Evolutionary conservation across 2,888 invertebrate genomes (phyloP), one percentile per base, ranked within the genome.

Genomic region (Nephrotoma appendiculata): DNA sequence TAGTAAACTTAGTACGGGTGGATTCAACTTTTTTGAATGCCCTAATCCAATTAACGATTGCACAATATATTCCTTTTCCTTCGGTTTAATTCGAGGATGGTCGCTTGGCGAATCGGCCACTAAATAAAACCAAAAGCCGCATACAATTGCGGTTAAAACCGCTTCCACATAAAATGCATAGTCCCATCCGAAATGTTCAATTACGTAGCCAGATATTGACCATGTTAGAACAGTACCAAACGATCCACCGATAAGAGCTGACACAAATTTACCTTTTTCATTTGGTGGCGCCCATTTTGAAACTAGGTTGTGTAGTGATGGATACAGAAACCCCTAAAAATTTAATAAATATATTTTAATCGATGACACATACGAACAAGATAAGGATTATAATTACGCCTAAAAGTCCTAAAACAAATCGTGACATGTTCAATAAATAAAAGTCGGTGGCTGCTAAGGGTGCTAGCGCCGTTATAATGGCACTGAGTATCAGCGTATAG

Each of bases 221-320:
- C 95, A 95, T 0, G 95, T 94, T 1, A 95, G 91, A 1, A 95
- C 94, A 0, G 95, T 95, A 2, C 95, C 95, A 86, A 96, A 92
- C 0, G 95, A 95, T 5, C 95, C 95, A 11, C 95, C 95, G 93
- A 95, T 94, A 89, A 95, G 92, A 0, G 95, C 94, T 89, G 95
- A 94, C 0, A 95, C 92, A 89, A 96, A 95, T 89, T 95, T 94
- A 7, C 95, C 94, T 89, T 94, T 95, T 89, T 96, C 95, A n/a
- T 93, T 92, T 1, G 95, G 95, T 0, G 96, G 95, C 0, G 95
- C 93, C 96, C 96, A 96, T 89, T 94, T 93, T 0, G 95, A 95
- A 5, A 96, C 94, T 87, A 96, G 89, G 4, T 93, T 93, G 88
- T 95, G 95, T 9, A 94, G 92, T 5, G 94, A 92, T 2, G 95